These are phyloP conservation scores for Pogonomyrmex californicus DNA, from an alignment of 1,140 invertebrate species.

Conservation along the genomic window DNA sequence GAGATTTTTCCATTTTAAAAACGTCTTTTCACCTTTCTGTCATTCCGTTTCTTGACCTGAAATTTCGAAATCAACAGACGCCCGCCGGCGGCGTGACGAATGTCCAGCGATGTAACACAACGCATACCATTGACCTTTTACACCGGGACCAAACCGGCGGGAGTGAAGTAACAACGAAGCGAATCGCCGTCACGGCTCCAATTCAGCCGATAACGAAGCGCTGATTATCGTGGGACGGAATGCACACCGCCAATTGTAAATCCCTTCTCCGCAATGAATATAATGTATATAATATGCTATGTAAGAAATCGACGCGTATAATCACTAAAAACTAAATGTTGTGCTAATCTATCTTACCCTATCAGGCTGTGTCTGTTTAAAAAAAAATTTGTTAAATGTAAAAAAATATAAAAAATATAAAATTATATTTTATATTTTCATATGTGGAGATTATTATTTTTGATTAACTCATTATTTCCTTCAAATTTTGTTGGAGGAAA, in stretches of 20 bases:
- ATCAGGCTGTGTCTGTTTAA: neutral
- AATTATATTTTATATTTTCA: too few relatives aligned
- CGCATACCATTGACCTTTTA: conserved; percentile 72
- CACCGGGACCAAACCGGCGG: conserved; percentile 56
- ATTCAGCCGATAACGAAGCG: conserved; percentile 79
- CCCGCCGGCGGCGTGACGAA: conserved; percentile 57
- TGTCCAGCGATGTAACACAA: conserved; percentile 48
- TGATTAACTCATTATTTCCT: neutral
- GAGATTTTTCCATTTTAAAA: neutral
- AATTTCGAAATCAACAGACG: conserved; percentile 68
- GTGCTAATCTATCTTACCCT: neutral
- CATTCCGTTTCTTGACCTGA: neutral
- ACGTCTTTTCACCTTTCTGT: neutral
- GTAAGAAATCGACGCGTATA: conserved; percentile 51
- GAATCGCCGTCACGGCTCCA: conserved; percentile 70
- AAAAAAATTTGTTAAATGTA: too few relatives aligned
- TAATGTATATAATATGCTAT: conserved; percentile 36
- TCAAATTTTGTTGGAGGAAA: neutral
- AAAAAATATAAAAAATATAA: too few relatives aligned
- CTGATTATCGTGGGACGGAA: conserved; percentile 80
- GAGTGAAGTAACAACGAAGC: conserved; percentile 45
- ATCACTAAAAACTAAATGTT: conserved; percentile 18
- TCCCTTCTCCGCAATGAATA: conserved; percentile 42
- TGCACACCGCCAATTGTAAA: conserved; percentile 68
- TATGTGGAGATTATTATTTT: neutral